Evolutionary conservation across 2,888 invertebrate genomes (phyloP), one percentile per base, ranked within the genome.

Genomic region (Scaeva pyrastri): DNA sequence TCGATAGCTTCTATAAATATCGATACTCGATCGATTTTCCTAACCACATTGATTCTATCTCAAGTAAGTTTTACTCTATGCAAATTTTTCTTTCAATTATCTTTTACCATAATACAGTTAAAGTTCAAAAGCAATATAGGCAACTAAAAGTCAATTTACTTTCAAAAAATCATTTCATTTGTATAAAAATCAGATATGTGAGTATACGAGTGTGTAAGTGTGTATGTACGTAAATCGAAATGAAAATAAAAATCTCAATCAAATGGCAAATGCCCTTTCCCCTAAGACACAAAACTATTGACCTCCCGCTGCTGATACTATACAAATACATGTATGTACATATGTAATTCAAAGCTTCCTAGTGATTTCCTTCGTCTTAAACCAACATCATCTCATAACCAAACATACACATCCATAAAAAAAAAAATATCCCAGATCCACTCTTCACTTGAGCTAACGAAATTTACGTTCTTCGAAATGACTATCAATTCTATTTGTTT

Each of bases 401-500:
- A 73, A 74, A 68, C 62, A 64, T 45, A 64, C 43, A 26, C 58
- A 56, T 45, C 0, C 11, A 56, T 26, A 55, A 5, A 26, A 2
- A 26, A 7, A 21, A 23, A 7, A 16, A 19, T 21, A 19, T 39
- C 60, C 39, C 12, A 12, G 8, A 50, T 64, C n/a, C 60, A 39
- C 48, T n/a, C n/a, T 39, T 48, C 36, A 10, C 26, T n/a, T 62
- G 60, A 80, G 55, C 70, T 76, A 76, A 85, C 76, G 52, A 85
- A 80, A 85, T 85, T 80, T 85, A 76, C 77, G 68, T 85, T 85
- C 73, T 76, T 48, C 80, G 66, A 74, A 78, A 86, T 82, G 81
- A 74, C 86, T 81, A 86, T 86, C 81, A 81, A 86, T 86, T 86
- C 81, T 86, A 82, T 74, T 81, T 82, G 77, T 74, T 82, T 62